These are phyloP conservation scores for Anoplophora glabripennis DNA, from an alignment of 1,140 invertebrate genomes.

Conservation along the genomic window DNA sequence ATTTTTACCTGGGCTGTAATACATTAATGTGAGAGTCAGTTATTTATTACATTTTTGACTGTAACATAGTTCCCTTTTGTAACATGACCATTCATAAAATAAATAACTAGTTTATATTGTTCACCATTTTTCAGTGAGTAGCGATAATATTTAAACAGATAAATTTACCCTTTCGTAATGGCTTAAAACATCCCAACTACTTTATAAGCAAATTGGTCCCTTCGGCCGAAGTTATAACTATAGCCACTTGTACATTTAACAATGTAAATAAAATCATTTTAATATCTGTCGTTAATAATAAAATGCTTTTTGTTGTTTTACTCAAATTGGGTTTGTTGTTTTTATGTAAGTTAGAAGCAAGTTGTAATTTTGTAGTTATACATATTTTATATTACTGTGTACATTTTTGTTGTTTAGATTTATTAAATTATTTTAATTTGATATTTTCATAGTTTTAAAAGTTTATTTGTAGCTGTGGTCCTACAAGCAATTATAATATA, in stretches of 20 bases:
- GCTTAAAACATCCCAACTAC: constrained; percentile 8
- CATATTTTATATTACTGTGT: constrained; percentile 38
- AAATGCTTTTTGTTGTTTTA: constrained; percentile 32
- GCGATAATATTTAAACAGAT: neutral
- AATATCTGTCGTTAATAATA: constrained; percentile 29
- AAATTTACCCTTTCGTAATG: constrained; percentile 16
- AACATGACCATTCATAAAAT: constrained; percentile 3
- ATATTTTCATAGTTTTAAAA: constrained; percentile 32
- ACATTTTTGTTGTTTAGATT: constrained; percentile 42
- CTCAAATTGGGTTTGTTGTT: constrained; percentile 35
- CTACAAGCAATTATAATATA: constrained; percentile 43
- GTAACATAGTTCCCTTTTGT: constrained; percentile 20
- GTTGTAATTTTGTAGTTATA: constrained; percentile 34
- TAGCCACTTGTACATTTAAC: constrained; percentile 39
- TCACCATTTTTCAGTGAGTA: neutral
- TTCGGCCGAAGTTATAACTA: constrained; percentile 16
- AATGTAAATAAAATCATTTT: constrained; percentile 39
- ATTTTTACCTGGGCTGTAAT: neutral
- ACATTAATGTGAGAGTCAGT: neutral
- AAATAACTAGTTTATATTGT: neutral
- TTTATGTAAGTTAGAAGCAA: constrained; percentile 35
- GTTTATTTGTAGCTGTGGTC: constrained; percentile 44
- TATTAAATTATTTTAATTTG: constrained; percentile 40
- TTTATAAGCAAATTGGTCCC: constrained; percentile 5
- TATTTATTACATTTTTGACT: constrained; percentile 10